Evolutionary conservation across 2,888 invertebrate species (phyloP), one percentile per base, ranked within the genome.

Genomic region (Criorhina ranunculi): DNA sequence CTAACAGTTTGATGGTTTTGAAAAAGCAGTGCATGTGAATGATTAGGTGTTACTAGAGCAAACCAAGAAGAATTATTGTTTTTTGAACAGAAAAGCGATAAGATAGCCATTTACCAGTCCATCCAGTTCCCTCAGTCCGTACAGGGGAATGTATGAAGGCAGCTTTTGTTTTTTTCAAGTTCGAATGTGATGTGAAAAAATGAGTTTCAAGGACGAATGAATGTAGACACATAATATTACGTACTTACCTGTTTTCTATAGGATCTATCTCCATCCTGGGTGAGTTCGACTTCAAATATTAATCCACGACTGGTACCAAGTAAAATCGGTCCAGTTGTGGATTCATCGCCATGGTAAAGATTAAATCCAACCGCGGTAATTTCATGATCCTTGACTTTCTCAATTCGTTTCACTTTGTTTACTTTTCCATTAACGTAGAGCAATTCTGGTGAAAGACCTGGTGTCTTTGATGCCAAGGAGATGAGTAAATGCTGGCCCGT

Each of bases 301-400:
- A 97, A 93, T 0, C 98, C 98, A 90, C 96, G 96, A 0, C 96
- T 96, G 0, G 98, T 98, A 5, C 98, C 98, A 51, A 98, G 90
- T 44, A 99, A 92, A 88, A 99, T 97, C 0, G 96, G 95, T 0
- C 97, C 97, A 0, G 98, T 97, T 0, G 95, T 93, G 0, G 90
- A 91, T 78, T 95, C 95, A 0, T 94, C 95, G 1, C 93, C 94
- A 87, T 96, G 95, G 75, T 94, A 93, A 87, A 94, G 94, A 91
- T 97, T 98, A 96, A 98, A 99, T 0, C 95, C 98, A 0, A 99
- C 96, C 60, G 97, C 96, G 0, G 98, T 98, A 24, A 99, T 95
- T 90, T 97, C 96, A 90, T 97, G 96, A 78, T 91, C 91, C 37
- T 90, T 91, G 17, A 92, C 90, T 83, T 91, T 92, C 42, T 93